A percentile compares a stretch with the other conserved stretches of the same genome.
phyloP scores from a whole-genome alignment of 2,113 vertebrate species.

The Setophaga coronata region DNA sequence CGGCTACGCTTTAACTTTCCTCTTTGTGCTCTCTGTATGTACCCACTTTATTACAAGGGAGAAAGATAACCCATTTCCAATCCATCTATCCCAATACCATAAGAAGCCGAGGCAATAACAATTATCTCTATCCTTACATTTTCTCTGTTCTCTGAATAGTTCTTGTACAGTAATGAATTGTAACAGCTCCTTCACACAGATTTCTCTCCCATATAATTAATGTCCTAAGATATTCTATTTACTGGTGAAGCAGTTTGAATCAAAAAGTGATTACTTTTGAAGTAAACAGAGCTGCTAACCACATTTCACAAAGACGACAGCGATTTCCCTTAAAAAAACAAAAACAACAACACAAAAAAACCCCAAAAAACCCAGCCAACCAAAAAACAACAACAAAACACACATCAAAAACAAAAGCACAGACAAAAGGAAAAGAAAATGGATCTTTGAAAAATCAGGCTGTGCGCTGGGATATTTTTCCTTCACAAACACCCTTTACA shows the following conservation, averaged over 20 bases:
- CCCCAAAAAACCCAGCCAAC: neutral
- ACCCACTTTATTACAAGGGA: slow-evolving; percentile 64
- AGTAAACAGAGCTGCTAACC: slow-evolving; percentile 76
- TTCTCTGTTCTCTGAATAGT: slow-evolving; percentile 76
- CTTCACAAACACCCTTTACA: neutral
- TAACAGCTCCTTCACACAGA: slow-evolving; percentile 77
- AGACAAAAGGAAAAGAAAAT: neutral
- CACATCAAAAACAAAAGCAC: neutral
- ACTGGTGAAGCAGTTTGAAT: slow-evolving; percentile 76
- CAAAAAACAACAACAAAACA: neutral
- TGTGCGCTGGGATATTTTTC: neutral
- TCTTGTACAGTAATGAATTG: slow-evolving; percentile 83
- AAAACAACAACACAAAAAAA: neutral
- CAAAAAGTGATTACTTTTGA: slow-evolving; percentile 81
- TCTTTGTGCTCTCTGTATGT: slow-evolving; percentile 4
- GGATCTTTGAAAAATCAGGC: neutral
- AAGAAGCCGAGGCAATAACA: slow-evolving; percentile 74
- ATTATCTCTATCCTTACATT: slow-evolving; percentile 78
- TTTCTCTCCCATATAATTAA: slow-evolving; percentile 80
- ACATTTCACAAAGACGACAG: slow-evolving; percentile 61
- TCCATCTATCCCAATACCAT: slow-evolving; percentile 74
- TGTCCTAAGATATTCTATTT: slow-evolving; percentile 83
- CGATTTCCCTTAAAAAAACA: slow-evolving; percentile 11
- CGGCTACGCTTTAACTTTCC: slow-evolving; percentile 14
- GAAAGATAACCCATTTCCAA: slow-evolving; percentile 77